A percentile compares a stretch with the other conserved stretches of the same genome.
phyloP scores from a whole-genome alignment of 2,797 vertebrate genomes.

The Anguilla marmorata region DNA sequence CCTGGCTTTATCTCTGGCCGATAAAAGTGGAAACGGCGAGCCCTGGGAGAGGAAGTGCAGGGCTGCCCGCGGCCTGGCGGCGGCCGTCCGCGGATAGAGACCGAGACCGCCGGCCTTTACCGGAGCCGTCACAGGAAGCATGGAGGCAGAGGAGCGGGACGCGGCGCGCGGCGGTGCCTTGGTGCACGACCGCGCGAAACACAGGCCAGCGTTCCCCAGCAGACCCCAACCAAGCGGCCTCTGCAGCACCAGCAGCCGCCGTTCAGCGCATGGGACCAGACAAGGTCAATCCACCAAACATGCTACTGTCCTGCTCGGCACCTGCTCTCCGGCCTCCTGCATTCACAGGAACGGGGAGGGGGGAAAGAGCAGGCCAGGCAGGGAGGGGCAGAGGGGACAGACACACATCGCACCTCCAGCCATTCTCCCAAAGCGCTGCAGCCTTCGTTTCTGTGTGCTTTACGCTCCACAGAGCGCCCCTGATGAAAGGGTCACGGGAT shows the following conservation, averaged over 20 bases:
- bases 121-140: neutral
- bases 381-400: neutral
- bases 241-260: neutral
- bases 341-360: neutral
- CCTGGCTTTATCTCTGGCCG: constrained; percentile 51
- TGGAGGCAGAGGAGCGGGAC: neutral
- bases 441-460: neutral
- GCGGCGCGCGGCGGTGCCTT: neutral
- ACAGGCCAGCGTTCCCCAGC: neutral
- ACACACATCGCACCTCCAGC: neutral
- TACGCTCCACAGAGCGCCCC: neutral
- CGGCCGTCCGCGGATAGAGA: neutral
- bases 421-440: neutral
- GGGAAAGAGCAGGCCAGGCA: neutral
- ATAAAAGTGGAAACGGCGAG: constrained; percentile 57
- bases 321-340: neutral
- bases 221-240: neutral
- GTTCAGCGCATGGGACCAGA: neutral
- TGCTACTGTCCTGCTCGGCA: neutral
- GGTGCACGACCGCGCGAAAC: neutral
- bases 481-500: neutral
- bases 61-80: neutral
- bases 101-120: neutral
- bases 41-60: neutral
- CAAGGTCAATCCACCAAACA: neutral